Percentiles rank a stretch among this genome's conserved stretches.
phyloP scores from a whole-genome alignment of 2,888 invertebrate genomes.

The Ramazzottius varieornatus region DNA sequence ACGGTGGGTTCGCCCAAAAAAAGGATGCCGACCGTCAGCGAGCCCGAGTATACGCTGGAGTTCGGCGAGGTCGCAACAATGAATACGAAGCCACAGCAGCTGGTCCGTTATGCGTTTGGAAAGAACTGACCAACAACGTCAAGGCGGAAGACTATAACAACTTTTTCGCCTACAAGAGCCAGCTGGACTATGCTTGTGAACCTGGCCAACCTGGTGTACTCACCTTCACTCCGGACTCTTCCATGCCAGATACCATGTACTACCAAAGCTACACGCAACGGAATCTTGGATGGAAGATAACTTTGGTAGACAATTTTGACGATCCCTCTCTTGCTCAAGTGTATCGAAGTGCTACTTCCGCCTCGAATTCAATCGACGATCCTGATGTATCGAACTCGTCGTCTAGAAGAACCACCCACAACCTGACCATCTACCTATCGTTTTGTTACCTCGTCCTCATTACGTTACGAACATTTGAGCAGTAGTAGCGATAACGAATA shows the following conservation, averaged over 20 bases:
- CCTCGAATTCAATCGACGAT: no score
- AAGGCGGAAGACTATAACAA: neutral
- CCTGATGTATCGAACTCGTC: no score
- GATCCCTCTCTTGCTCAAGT: no score
- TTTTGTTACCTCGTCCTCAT: no score
- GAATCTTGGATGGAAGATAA: conserved; percentile 83
- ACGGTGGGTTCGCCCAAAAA: conserved; percentile 62
- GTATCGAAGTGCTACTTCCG: no score
- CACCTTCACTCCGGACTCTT: conserved; percentile 53
- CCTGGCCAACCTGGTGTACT: conserved; percentile 36
- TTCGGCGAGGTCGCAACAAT: conserved; percentile 1
- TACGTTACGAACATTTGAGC: no score
- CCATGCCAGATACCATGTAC: conserved; percentile 72
- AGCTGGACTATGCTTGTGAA: neutral
- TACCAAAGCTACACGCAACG: conserved; percentile 54
- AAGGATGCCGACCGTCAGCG: conserved; percentile 34
- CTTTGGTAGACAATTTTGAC: conserved; percentile 49
- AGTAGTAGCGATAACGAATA: no score
- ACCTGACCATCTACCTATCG: no score
- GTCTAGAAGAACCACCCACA: no score
- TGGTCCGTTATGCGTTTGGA: neutral
- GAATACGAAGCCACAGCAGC: neutral
- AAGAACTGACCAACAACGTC: conserved; percentile 1
- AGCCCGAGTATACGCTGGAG: neutral
- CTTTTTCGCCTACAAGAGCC: neutral